Evolutionary conservation across 2,113 vertebrate species (phyloP).

Genomic region (Parus major): DNA sequence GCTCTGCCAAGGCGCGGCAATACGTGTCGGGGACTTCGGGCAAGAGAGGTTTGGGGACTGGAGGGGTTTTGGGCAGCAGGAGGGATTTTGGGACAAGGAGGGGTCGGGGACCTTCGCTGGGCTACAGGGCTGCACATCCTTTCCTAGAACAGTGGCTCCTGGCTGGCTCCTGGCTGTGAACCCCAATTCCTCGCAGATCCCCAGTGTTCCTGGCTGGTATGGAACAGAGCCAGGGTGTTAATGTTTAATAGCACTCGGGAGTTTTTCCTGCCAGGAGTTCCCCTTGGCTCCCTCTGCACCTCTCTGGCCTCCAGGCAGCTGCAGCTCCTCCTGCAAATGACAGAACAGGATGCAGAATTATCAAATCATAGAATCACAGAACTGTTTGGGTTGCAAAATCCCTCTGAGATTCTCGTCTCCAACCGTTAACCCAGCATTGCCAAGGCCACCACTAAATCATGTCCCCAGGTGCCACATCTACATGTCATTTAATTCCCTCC

Average conservation of each 20-base stretch:
- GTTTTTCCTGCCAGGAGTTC: slow-evolving; percentile 12
- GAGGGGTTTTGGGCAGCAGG: background rate
- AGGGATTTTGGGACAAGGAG: background rate
- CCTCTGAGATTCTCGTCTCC: background rate
- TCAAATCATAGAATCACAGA: background rate
- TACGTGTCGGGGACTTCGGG: background rate
- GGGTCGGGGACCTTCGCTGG: rapidly evolving
- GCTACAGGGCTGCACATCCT: background rate
- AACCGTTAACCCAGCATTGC: background rate
- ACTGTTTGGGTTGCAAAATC: background rate
- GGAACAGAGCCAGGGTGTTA: background rate
- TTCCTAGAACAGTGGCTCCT: background rate
- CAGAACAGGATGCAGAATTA: background rate
- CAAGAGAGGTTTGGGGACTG: background rate
- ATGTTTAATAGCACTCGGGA: background rate
- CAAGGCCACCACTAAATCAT: background rate
- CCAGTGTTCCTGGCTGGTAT: background rate
- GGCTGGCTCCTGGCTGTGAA: background rate
- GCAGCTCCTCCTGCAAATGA: background rate
- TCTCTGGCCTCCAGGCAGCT: background rate
- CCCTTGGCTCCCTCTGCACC: background rate
- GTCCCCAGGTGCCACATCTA: background rate
- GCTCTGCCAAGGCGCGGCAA: background rate
- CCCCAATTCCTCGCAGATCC: background rate
- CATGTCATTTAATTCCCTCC: background rate